Conservation (phyloP, 2,113 vertebrate species). For the Aplodontia rufa region DNA sequence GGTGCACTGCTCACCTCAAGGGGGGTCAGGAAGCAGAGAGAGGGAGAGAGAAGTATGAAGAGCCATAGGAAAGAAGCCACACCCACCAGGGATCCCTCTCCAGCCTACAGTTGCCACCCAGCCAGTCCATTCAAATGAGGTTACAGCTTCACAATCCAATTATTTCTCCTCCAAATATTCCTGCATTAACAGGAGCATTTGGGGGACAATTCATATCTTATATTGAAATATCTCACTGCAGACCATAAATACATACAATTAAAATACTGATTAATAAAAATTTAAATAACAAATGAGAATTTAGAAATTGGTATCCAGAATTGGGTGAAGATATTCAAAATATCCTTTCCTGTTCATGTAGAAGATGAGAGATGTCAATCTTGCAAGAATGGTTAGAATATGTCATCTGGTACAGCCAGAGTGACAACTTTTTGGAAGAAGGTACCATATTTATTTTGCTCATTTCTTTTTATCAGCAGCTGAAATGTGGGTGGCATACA, state of each 20-base stretch:
- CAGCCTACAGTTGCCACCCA: too few relatives aligned
- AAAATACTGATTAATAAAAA: not conserved
- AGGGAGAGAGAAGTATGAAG: too few relatives aligned
- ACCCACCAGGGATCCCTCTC: too few relatives aligned
- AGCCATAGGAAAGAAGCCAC: too few relatives aligned
- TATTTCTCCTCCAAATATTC: too few relatives aligned
- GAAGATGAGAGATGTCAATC: not conserved
- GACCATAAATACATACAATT: not conserved
- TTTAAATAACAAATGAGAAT: conserved; percentile 9
- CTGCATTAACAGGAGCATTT: too few relatives aligned
- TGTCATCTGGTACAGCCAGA: not conserved
- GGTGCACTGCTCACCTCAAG: too few relatives aligned
- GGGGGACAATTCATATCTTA: too few relatives aligned
- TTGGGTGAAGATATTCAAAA: conserved; percentile 46
- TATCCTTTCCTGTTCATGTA: not conserved
- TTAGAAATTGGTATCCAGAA: conserved; percentile 31
- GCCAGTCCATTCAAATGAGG: too few relatives aligned
- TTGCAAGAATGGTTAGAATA: conserved; percentile 1
- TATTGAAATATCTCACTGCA: not conserved
- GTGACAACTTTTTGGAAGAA: not conserved
- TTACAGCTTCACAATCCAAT: too few relatives aligned
- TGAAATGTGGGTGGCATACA: not conserved
- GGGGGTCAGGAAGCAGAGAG: too few relatives aligned
- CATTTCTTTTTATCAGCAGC: not conserved
- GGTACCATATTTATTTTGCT: not conserved